phyloP scores from a whole-genome alignment of 1,140 invertebrate species.

The Yoshiicerus persimilis region DNA sequence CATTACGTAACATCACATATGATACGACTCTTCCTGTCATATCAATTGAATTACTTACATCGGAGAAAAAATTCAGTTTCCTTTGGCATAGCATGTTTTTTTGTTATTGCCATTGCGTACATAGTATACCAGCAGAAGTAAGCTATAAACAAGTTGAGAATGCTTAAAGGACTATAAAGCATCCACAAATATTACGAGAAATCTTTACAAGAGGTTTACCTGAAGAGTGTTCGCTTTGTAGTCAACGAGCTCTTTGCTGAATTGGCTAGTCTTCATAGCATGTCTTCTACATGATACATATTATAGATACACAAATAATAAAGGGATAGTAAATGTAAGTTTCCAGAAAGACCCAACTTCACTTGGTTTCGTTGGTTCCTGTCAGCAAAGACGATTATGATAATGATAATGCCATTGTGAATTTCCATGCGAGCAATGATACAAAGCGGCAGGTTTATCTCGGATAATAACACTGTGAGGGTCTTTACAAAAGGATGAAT shows the following conservation, averaged over 20 bases:
- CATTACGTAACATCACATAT: no score
- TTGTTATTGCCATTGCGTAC: neutral
- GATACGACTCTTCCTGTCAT: neutral
- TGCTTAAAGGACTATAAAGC: no score
- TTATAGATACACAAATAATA: neutral
- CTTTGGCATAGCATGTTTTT: neutral
- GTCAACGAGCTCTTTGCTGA: neutral
- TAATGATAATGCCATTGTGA: constrained; percentile 14
- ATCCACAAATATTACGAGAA: no score
- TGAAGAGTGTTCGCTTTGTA: neutral
- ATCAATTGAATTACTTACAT: neutral
- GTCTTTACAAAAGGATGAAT: neutral
- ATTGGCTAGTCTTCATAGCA: neutral
- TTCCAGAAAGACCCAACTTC: neutral
- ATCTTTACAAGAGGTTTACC: no score
- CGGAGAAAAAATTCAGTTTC: neutral
- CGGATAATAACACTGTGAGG: neutral
- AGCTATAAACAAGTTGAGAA: no score
- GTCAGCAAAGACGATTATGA: constrained; percentile 7
- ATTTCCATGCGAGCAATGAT: constrained; percentile 5
- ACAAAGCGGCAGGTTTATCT: constrained; percentile 10
- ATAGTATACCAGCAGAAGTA: neutral
- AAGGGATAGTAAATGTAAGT: neutral
- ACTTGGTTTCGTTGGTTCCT: neutral
- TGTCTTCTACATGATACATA: neutral